Conservation (phyloP, 2,888 invertebrate genomes). For the Lasioglossum oenotherae region DNA sequence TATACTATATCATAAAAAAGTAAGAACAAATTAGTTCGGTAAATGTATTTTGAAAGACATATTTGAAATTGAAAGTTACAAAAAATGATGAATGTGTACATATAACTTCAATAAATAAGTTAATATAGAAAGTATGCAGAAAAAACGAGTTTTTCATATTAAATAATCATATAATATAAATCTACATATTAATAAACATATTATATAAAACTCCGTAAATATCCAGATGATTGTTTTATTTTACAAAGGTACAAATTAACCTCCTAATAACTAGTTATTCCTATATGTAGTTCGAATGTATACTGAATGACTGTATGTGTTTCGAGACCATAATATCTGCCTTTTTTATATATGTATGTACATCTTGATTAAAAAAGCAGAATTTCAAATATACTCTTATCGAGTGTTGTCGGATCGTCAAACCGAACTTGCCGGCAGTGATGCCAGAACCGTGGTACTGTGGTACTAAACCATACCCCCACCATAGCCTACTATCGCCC, state of each 20-base stretch:
- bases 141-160: not conserved
- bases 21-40: not conserved
- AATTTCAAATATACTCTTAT: not conserved
- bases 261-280: not conserved
- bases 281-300: not conserved
- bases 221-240: not conserved
- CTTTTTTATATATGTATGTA: conserved; percentile 1
- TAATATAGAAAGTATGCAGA: conserved; percentile 6
- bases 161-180: not conserved
- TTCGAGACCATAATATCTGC: not conserved
- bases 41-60: not conserved
- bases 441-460: no score
- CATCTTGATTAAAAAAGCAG: not conserved
- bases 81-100: not conserved
- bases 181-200: no score
- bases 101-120: conserved; percentile 20
- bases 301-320: not conserved
- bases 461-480: no score
- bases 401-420: no score
- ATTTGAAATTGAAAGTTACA: not conserved
- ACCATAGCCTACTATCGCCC: no score
- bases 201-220: not conserved
- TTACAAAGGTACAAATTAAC: conserved; percentile 7
- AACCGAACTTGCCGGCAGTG: no score
- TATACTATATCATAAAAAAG: not conserved